Conservation (phyloP, 2,797 vertebrate genomes). For the Lepidocolaptes lacrymiger region DNA sequence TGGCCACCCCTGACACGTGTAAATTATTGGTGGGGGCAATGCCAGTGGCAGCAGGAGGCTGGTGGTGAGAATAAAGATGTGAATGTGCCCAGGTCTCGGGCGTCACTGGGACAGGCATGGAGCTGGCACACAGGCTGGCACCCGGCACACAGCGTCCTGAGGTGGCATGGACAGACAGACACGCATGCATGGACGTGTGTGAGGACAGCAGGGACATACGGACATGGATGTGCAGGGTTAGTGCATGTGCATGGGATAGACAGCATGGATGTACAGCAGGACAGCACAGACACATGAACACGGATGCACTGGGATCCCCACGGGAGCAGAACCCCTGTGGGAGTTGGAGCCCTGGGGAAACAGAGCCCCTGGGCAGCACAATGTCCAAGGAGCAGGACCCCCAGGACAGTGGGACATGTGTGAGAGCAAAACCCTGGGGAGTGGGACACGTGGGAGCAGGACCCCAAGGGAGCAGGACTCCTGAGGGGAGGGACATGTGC, state of each 20-base stretch:
- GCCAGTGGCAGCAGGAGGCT: neutral
- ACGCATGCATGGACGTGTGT: rapidly evolving
- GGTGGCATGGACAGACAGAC: rapidly evolving
- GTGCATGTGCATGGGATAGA: neutral
- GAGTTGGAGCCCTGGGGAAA: neutral
- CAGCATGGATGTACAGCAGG: neutral
- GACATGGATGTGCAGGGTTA: rapidly evolving
- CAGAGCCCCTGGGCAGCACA: rapidly evolving
- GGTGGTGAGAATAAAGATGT: conserved; percentile 29
- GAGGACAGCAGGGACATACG: neutral
- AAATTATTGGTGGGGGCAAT: neutral
- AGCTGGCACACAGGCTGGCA: neutral
- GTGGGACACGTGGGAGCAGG: neutral
- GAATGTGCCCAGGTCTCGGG: neutral
- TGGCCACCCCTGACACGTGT: neutral
- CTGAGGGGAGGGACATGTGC: neutral
- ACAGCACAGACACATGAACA: neutral
- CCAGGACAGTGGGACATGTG: neutral
- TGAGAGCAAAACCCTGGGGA: neutral
- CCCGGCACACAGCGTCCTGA: rapidly evolving
- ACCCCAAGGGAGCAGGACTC: neutral
- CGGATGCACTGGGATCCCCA: neutral
- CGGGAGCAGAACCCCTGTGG: neutral
- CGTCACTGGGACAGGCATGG: neutral
- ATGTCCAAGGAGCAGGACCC: neutral